phyloP scores from a whole-genome alignment of 2,113 vertebrate genomes.

The Aspiorhynchus laticeps region DNA sequence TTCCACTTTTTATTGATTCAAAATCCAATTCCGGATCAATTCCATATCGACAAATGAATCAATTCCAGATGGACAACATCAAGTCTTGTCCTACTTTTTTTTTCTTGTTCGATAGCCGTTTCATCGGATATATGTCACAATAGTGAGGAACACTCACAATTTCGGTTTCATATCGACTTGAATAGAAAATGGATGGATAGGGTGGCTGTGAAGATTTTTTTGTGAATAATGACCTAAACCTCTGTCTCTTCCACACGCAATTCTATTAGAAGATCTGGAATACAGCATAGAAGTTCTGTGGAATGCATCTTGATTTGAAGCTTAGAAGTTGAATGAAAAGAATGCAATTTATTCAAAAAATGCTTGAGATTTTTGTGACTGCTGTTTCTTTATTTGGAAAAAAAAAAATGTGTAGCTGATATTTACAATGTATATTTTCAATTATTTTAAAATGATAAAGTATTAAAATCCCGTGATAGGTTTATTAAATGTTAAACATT shows the following conservation, averaged over 20 bases:
- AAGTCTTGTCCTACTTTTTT: no score
- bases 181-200: not conserved
- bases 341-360: no score
- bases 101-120: no score
- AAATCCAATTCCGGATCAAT: not conserved
- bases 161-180: not conserved
- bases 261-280: not conserved
- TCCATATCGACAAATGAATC: not conserved
- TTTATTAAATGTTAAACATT: no score
- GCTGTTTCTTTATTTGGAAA: not conserved
- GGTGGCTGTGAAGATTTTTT: not conserved
- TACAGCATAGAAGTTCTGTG: not conserved
- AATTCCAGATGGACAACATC: not conserved
- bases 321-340: no score
- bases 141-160: not conserved
- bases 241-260: not conserved
- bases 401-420: not conserved
- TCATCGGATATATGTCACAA: no score
- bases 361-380: no score
- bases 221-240: not conserved
- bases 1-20: not conserved
- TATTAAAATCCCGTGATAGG: no score
- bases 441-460: no score
- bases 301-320: not conserved
- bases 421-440: no score